Evolutionary conservation across 2,113 vertebrate genomes (phyloP).

Genomic region (Antigone vipio): DNA sequence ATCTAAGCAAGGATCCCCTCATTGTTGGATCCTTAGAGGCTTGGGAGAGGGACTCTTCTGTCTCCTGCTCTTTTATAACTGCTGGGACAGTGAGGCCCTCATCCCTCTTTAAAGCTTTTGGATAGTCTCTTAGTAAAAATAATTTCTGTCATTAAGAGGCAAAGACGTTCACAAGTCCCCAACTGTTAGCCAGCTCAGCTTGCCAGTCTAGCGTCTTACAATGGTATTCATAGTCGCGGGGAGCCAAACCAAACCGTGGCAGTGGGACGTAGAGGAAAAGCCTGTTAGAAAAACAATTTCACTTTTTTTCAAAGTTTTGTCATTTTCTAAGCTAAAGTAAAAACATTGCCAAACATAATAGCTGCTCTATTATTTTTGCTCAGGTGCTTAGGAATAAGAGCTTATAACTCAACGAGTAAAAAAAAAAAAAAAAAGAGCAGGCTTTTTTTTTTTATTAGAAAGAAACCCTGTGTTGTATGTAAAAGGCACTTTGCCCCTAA

Average conservation of each 20-base stretch:
- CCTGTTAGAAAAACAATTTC: neutral
- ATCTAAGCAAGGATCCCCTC: neutral
- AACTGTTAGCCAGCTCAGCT: rapidly evolving
- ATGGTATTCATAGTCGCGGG: rapidly evolving
- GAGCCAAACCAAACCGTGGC: neutral
- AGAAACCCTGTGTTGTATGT: neutral
- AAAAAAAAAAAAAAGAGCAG: neutral
- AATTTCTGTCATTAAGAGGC: neutral
- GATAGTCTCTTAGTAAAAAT: neutral
- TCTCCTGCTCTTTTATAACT: neutral
- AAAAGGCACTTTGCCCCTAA: neutral
- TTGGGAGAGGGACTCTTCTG: neutral
- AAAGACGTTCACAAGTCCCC: neutral
- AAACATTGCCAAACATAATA: neutral
- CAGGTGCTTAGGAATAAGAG: neutral
- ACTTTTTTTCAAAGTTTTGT: neutral
- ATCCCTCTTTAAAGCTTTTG: neutral
- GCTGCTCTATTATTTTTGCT: neutral
- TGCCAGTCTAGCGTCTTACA: neutral
- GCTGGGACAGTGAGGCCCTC: neutral
- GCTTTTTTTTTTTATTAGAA: neutral
- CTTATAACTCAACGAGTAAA: neutral
- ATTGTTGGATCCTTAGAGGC: neutral
- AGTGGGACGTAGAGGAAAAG: neutral
- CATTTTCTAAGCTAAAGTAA: neutral